Evolutionary conservation across 2,797 vertebrate genomes (phyloP), one percentile per base, ranked within the genome.

Genomic region (Chelonia mydas): DNA sequence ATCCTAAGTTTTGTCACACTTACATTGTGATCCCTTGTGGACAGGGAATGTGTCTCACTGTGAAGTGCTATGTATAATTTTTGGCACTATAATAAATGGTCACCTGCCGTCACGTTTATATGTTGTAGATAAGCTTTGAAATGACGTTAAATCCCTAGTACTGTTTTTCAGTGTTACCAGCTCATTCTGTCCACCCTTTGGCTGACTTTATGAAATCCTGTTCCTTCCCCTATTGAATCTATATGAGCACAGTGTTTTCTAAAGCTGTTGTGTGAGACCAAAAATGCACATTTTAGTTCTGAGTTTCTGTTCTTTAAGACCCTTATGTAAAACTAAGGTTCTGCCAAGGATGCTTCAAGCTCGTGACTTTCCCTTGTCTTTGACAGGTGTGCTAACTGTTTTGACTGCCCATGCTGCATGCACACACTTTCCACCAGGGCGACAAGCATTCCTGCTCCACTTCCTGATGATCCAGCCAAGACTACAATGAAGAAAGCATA

Each of bases 361-460:
- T 65, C 25, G 21, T 49, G 28, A 7, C 11, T 28, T n/a, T 88
- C 17, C 2, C 77, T 33, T 78, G 65, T 28, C 45, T 68, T 80
- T 5, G 31, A 37, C 87, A 99, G 99, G 90, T 99, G 99, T 97
- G 99, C 99, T 10, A 99, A 99, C 96, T 99, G 99, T 97, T 99
- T 99, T 78, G 99, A 99, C 98, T 99, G 99, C 95, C 99, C 99
- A 0, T 99, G 99, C 95, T 99, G 99, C 97, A 99, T 99, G 99
- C 99, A 99, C 96, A 99, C 99, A 0, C 98, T 99, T 53, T 99
- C 99, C 33, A 99, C 99, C 5, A 99, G 99, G 10, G 99, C 99
- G 91, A 99, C 99, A 1, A 99, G 99, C 97, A 99, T 99, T 96
- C 99, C 99, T 7, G 99, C 99, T 47, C 99, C 99, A 0, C 98